A percentile compares a stretch with the other conserved stretches of the same genome.
phyloP scores from a whole-genome alignment of 2,888 invertebrate genomes.

The Baronia brevicornis region DNA sequence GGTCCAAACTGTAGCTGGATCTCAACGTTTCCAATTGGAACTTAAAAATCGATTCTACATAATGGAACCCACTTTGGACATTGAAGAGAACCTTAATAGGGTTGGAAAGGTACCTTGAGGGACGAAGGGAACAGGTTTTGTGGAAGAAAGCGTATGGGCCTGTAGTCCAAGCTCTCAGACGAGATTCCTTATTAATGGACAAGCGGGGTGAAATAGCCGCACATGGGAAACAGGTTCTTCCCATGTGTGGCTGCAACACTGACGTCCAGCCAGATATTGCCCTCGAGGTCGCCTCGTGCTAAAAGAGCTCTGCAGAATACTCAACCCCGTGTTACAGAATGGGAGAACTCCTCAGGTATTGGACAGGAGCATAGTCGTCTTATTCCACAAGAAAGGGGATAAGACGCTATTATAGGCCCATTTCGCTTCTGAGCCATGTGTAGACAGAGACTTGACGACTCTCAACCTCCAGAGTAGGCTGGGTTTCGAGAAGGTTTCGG shows the following conservation, averaged over 20 bases:
- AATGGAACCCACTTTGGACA: slow-evolving; percentile 5
- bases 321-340: neutral
- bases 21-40: slow-evolving; percentile 8
- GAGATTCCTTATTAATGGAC: no score
- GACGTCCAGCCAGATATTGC: slow-evolving; percentile 6
- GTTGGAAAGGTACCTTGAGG: neutral
- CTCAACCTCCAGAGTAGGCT: slow-evolving; percentile 18
- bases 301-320: slow-evolving; percentile 14
- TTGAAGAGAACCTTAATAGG: neutral
- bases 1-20: slow-evolving; percentile 1
- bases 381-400: slow-evolving; percentile 14
- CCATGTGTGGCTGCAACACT: no score
- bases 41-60: slow-evolving; percentile 1
- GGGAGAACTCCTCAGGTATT: neutral
- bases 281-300: slow-evolving; percentile 17
- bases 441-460: slow-evolving; percentile 14
- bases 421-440: slow-evolving; percentile 12
- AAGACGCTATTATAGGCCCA: slow-evolving; percentile 7
- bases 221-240: no score
- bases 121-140: neutral
- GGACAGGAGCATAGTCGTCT: slow-evolving; percentile 5
- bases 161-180: no score
- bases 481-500: no score
- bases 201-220: no score
- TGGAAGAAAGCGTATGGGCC: no score